These are phyloP conservation scores for Terrapene triunguis DNA, from an alignment of 2,113 vertebrate genomes.

Conservation along the genomic window DNA sequence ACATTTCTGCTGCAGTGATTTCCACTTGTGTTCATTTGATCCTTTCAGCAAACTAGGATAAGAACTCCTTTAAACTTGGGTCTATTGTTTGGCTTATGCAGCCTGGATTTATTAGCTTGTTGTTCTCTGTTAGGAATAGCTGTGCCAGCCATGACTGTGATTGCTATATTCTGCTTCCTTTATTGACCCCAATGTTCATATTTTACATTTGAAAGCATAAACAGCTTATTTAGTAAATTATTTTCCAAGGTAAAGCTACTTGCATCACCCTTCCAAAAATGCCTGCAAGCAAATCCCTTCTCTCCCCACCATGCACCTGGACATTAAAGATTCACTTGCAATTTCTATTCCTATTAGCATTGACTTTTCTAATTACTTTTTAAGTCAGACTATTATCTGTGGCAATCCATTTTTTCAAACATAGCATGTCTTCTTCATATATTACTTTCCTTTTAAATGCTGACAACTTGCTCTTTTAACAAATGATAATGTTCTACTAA, in stretches of 20 bases:
- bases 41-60: background rate
- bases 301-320: background rate
- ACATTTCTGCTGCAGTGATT: background rate
- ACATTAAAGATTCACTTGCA: background rate
- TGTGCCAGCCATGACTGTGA: background rate
- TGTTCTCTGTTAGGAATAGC: background rate
- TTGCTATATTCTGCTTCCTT: background rate
- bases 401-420: background rate
- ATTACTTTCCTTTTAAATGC: constrained; percentile 1
- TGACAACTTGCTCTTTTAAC: constrained; percentile 10
- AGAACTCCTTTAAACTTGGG: background rate
- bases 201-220: background rate
- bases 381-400: background rate
- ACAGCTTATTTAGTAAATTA: background rate
- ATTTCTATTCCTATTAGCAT: background rate
- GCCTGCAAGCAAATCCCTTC: background rate
- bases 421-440: background rate
- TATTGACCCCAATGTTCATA: background rate
- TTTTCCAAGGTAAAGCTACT: background rate
- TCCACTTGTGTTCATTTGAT: background rate
- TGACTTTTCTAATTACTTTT: constrained; percentile 13
- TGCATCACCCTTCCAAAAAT: background rate
- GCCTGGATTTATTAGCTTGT: background rate
- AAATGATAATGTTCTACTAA: background rate
- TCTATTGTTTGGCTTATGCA: background rate